These are phyloP conservation scores for Anisognathus igniventris DNA, from an alignment of 2,797 vertebrate species.

Conservation along the genomic window DNA sequence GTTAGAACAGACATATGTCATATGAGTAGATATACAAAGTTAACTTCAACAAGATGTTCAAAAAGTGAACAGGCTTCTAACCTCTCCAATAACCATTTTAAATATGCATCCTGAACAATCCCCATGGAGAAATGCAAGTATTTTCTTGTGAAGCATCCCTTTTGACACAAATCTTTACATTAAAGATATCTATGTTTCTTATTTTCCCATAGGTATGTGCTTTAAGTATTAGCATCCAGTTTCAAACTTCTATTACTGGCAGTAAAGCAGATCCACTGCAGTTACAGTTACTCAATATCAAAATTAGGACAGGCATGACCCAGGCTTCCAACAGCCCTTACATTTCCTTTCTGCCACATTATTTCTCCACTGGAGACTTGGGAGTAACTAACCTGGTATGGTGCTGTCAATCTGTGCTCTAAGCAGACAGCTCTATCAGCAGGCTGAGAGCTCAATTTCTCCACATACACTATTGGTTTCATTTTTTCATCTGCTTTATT, in stretches of 20 bases:
- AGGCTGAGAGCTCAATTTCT: background rate
- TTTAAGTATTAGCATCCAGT: background rate
- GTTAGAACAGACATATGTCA: background rate
- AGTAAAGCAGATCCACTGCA: background rate
- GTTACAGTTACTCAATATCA: background rate
- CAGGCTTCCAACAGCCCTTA: background rate
- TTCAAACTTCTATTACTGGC: background rate
- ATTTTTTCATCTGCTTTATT: background rate
- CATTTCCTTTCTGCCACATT: background rate
- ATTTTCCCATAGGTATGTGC: background rate
- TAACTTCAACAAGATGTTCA: background rate
- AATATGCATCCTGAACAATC: background rate
- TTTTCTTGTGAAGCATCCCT: background rate
- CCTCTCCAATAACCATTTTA: background rate
- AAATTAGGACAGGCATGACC: background rate
- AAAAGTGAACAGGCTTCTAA: background rate
- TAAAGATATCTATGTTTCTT: background rate
- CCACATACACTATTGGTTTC: accelerated
- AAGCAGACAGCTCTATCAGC: background rate
- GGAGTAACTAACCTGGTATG: background rate
- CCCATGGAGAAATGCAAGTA: background rate
- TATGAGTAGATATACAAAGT: background rate
- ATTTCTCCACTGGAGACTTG: background rate
- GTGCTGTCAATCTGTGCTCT: background rate
- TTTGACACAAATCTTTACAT: background rate